These are phyloP conservation scores for Vulpes ferrilata DNA, from an alignment of 2,113 vertebrate species.

Conservation along the genomic window DNA sequence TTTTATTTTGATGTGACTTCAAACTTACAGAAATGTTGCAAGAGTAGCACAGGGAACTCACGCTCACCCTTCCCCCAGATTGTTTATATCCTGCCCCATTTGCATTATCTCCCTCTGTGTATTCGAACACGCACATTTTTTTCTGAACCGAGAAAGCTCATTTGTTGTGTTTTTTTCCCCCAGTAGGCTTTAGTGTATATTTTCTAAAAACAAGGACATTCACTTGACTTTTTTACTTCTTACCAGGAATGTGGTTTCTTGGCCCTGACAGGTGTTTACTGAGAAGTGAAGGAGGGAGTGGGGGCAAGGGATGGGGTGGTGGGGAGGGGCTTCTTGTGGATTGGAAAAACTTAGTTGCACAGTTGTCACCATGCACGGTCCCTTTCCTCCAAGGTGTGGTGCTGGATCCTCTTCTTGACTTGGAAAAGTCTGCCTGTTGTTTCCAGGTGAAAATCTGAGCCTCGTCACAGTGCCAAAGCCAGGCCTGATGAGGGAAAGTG, in stretches of 20 bases:
- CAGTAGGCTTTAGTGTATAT: background rate
- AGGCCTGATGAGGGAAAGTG: background rate
- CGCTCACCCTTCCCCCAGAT: background rate
- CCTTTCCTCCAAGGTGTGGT: background rate
- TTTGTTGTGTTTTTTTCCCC: background rate
- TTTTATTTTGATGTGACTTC: slow-evolving; percentile 41
- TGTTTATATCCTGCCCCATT: background rate
- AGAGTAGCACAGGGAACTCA: background rate
- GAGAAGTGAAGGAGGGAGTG: background rate
- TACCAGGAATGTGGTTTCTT: background rate
- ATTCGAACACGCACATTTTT: background rate
- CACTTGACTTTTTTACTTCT: background rate
- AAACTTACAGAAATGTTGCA: background rate
- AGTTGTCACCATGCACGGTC: background rate
- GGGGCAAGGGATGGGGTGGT: too few species aligned
- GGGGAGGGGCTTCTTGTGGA: background rate
- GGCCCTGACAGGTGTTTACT: background rate
- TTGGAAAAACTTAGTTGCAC: background rate
- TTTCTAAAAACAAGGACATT: background rate
- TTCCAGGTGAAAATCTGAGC: background rate
- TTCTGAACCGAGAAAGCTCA: slow-evolving; percentile 1
- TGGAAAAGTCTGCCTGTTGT: background rate
- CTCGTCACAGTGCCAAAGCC: background rate
- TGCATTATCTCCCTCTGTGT: background rate
- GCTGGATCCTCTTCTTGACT: background rate